A percentile compares a stretch with the other conserved stretches of the same genome.
phyloP scores from a whole-genome alignment of 1,140 invertebrate species.

The Oryzaephilus surinamensis region DNA sequence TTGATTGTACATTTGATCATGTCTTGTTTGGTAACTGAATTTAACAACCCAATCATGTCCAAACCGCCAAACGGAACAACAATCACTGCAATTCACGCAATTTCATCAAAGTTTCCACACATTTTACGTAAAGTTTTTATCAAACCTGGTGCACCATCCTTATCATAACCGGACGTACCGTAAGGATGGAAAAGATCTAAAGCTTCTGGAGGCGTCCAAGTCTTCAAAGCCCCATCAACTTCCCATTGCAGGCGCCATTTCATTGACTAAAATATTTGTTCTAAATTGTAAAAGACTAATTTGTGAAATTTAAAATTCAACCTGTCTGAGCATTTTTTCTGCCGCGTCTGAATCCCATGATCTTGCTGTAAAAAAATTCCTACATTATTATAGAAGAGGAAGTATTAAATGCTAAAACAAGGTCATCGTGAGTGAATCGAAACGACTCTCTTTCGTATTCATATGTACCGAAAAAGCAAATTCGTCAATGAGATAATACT shows the following conservation, averaged over 20 bases:
- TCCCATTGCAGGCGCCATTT: slow-evolving; percentile 69
- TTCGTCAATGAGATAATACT: slow-evolving; percentile 35
- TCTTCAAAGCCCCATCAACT: slow-evolving; percentile 52
- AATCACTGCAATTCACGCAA: slow-evolving; percentile 44
- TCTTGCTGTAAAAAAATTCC: slow-evolving; percentile 59
- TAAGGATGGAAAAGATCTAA: slow-evolving; percentile 63
- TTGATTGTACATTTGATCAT: slow-evolving; percentile 58
- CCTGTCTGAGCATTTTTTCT: slow-evolving; percentile 77
- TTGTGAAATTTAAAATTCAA: slow-evolving; percentile 26
- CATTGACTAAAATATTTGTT: slow-evolving; percentile 48
- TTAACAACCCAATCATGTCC: slow-evolving; percentile 70
- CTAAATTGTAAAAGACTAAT: slow-evolving; percentile 2
- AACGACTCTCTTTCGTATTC: no score
- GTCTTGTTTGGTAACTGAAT: slow-evolving; percentile 60
- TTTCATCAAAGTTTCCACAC: slow-evolving; percentile 1
- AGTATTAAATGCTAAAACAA: no score
- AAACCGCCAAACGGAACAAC: slow-evolving; percentile 61
- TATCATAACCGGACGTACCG: slow-evolving; percentile 68
- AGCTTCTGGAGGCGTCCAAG: slow-evolving; percentile 61
- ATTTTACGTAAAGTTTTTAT: slow-evolving; percentile 1
- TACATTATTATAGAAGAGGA: no score
- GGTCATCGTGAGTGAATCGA: no score
- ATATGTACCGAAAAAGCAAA: slow-evolving; percentile 1
- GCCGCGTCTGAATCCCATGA: slow-evolving; percentile 70
- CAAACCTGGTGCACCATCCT: slow-evolving; percentile 70